A percentile compares a stretch with the other conserved stretches of the same genome.
Evolutionary conservation across 2,888 invertebrate genomes (phyloP).

Genomic region (Rhorus exstirpatorius): DNA sequence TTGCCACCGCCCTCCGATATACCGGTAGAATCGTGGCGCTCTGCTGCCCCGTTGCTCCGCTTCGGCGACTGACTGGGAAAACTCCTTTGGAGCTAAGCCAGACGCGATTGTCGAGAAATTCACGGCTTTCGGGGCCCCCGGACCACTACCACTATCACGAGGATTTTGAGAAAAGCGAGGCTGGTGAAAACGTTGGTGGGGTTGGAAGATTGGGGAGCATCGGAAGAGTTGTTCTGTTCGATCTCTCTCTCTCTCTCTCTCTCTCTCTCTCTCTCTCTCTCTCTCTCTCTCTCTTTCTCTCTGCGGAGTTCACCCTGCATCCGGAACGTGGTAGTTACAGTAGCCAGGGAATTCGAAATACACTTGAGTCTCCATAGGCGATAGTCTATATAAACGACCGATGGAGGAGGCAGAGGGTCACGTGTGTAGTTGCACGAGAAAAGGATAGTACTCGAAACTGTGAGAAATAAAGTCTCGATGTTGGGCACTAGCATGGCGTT

Average conservation of each 20-base stretch:
- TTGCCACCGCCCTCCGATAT: slow-evolving; percentile 25
- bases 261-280: slow-evolving; percentile 12
- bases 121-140: slow-evolving; percentile 66
- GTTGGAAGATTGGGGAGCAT: slow-evolving; percentile 20
- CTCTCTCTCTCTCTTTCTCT: too few relatives aligned
- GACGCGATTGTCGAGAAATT: slow-evolving; percentile 81
- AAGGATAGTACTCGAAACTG: neutral
- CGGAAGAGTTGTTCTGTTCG: slow-evolving; percentile 45
- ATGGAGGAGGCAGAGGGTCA: slow-evolving; percentile 12
- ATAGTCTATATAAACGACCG: slow-evolving; percentile 8
- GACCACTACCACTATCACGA: neutral
- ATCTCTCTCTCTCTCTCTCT: slow-evolving; percentile 20
- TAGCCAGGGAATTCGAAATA: slow-evolving; percentile 61
- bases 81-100: slow-evolving; percentile 81
- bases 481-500: too few relatives aligned
- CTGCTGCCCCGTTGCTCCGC: slow-evolving; percentile 30
- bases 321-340: slow-evolving; percentile 51
- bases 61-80: slow-evolving; percentile 69
- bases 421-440: neutral
- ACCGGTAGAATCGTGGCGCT: slow-evolving; percentile 16
- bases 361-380: slow-evolving; percentile 30
- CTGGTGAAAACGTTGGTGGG: slow-evolving; percentile 1
- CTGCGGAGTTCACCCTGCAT: slow-evolving; percentile 42
- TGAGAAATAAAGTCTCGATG: too few relatives aligned
- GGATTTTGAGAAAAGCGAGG: slow-evolving; percentile 34